Conservation (phyloP, 1,140 invertebrate species). For the Musca domestica region DNA sequence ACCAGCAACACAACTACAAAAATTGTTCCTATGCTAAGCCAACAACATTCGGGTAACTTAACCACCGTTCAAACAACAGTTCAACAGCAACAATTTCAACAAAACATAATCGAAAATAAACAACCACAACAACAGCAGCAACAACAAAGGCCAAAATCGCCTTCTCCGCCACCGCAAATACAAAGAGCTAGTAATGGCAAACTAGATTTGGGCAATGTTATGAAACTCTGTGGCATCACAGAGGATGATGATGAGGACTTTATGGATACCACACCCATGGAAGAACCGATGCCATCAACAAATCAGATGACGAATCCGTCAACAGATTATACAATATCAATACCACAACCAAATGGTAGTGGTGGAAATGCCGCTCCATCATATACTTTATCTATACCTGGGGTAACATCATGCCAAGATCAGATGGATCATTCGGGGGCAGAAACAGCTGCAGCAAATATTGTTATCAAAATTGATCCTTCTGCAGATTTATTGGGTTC, state of each 20-base stretch:
- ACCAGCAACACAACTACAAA: slow-evolving; percentile 8
- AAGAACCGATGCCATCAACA: slow-evolving; percentile 22
- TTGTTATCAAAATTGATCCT: slow-evolving; percentile 53
- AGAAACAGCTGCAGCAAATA: slow-evolving; percentile 37
- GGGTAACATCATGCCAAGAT: slow-evolving; percentile 26
- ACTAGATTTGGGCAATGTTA: slow-evolving; percentile 60
- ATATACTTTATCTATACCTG: slow-evolving; percentile 51
- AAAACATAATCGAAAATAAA: slow-evolving; percentile 14
- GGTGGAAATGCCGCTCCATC: slow-evolving; percentile 46
- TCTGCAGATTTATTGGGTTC: slow-evolving; percentile 28
- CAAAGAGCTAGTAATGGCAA: slow-evolving; percentile 52
- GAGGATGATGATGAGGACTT: slow-evolving; percentile 51
- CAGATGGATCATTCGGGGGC: slow-evolving; percentile 23
- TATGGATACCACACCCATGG: slow-evolving; percentile 34
- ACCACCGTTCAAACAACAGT: neutral
- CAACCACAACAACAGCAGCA: slow-evolving; percentile 21
- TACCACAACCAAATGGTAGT: slow-evolving; percentile 45
- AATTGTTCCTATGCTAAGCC: slow-evolving; percentile 19
- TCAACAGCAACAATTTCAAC: slow-evolving; percentile 14
- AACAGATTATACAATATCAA: slow-evolving; percentile 53
- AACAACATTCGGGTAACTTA: neutral
- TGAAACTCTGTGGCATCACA: slow-evolving; percentile 57
- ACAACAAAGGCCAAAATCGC: slow-evolving; percentile 34
- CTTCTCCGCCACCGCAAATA: slow-evolving; percentile 43
- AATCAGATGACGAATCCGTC: neutral